Evolutionary conservation across 1,140 invertebrate genomes (phyloP).

Genomic region (Caenorhabditis elegans): DNA sequence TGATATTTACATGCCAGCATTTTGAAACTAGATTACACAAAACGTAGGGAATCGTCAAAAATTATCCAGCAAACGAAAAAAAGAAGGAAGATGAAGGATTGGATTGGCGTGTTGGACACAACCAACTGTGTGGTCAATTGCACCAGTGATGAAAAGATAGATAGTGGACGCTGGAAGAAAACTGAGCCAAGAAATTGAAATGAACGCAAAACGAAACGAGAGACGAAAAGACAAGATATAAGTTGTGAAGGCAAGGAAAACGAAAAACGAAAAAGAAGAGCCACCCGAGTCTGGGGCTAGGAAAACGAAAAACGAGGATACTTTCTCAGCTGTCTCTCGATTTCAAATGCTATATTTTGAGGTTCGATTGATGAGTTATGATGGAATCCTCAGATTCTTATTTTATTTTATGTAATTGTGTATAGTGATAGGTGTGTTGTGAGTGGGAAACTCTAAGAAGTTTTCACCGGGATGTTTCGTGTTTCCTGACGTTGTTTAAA

Average conservation of each 20-base stretch:
- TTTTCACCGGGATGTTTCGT: neutral
- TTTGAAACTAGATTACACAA: too few species aligned
- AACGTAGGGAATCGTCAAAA: too few species aligned
- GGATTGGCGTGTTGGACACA: neutral
- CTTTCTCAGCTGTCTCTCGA: constrained; percentile 12
- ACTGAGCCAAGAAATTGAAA: neutral
- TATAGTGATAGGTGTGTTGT: neutral
- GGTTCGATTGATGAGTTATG: constrained; percentile 13
- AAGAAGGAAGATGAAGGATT: neutral
- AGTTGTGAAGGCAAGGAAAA: neutral
- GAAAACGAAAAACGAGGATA: neutral
- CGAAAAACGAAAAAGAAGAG: constrained; percentile 1
- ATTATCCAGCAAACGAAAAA: neutral
- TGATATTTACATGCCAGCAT: too few species aligned
- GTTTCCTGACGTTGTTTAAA: neutral
- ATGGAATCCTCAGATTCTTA: neutral
- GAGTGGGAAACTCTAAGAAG: neutral
- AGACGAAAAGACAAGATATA: constrained; percentile 10
- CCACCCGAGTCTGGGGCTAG: neutral
- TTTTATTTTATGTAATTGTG: neutral
- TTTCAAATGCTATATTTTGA: neutral
- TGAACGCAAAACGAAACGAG: constrained; percentile 9
- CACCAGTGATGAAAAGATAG: constrained; percentile 21
- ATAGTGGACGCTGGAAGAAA: neutral
- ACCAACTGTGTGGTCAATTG: neutral